Evolutionary conservation across 2,888 invertebrate genomes (phyloP).

Genomic region (Sarcophaga caerulescens): DNA sequence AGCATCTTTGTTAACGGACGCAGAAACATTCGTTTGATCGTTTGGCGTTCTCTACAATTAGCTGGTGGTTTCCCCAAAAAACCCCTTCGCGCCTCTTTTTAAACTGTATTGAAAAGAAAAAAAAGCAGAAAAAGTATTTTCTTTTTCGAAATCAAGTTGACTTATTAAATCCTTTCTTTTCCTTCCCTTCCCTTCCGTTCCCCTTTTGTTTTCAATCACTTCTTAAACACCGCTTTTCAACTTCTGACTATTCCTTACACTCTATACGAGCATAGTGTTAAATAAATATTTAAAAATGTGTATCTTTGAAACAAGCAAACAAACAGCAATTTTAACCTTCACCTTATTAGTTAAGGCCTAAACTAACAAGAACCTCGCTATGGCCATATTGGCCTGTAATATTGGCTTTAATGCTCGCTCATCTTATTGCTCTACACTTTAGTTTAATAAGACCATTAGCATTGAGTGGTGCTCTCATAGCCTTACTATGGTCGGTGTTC

Average conservation of each 20-base stretch:
- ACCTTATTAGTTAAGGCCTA: conserved; percentile 48
- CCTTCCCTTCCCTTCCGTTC: background rate
- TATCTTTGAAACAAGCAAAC: conserved; percentile 5
- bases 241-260: background rate
- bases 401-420: conserved; percentile 12
- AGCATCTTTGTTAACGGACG: background rate
- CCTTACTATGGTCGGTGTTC: conserved; percentile 29
- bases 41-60: background rate
- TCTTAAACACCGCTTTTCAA: conserved; percentile 52
- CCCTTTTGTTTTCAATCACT: background rate
- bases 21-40: background rate
- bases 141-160: conserved; percentile 5
- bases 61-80: conserved; percentile 11
- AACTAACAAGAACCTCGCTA: conserved; percentile 25
- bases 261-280: conserved; percentile 37
- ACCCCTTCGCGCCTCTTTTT: background rate
- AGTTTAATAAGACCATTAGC: conserved; percentile 54
- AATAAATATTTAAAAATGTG: conserved; percentile 63
- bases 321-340: conserved; percentile 25
- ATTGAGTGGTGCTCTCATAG: background rate
- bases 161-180: conserved; percentile 4
- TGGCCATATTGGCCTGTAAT: background rate
- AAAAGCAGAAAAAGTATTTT: background rate
- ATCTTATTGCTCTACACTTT: conserved; percentile 26
- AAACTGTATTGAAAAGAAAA: background rate